Evolutionary conservation across 2,797 vertebrate genomes (phyloP).

Genomic region (Ctenochaetus hawaiiensis): DNA sequence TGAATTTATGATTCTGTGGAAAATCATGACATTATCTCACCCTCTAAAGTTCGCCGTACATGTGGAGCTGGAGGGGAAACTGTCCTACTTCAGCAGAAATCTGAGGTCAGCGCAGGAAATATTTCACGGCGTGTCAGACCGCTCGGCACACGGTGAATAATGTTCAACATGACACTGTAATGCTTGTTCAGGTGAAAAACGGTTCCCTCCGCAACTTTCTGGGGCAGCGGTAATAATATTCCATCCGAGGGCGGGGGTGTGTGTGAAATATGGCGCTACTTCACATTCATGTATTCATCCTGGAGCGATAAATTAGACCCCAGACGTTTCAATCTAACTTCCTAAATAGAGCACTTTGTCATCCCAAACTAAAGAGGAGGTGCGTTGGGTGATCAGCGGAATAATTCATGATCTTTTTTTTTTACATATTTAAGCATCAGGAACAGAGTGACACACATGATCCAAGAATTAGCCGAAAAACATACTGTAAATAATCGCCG

Average conservation of each 20-base stretch:
- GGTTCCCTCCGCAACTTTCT: slow-evolving; percentile 82
- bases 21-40: slow-evolving; percentile 61
- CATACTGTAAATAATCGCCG: slow-evolving; percentile 48
- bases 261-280: slow-evolving; percentile 83
- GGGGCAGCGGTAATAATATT: slow-evolving; percentile 86
- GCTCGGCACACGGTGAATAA: slow-evolving; percentile 80
- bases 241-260: slow-evolving; percentile 55
- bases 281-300: slow-evolving; percentile 87
- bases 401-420: slow-evolving; percentile 68
- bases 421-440: slow-evolving; percentile 17
- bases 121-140: slow-evolving; percentile 77
- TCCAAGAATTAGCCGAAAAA: slow-evolving; percentile 46
- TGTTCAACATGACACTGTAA: slow-evolving; percentile 84
- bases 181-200: slow-evolving; percentile 88
- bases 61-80: slow-evolving; percentile 65
- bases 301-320: slow-evolving; percentile 78
- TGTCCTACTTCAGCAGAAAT: slow-evolving; percentile 85
- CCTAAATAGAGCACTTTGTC: slow-evolving; percentile 85
- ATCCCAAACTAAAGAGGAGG: slow-evolving; percentile 73
- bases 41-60: slow-evolving; percentile 51
- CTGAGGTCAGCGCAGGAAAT: slow-evolving; percentile 80
- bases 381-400: slow-evolving; percentile 59
- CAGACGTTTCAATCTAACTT: slow-evolving; percentile 83
- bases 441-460: slow-evolving; percentile 34
- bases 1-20: slow-evolving; percentile 72